Evolutionary conservation across 35 echinoderm and acorn worm genomes (phyloP), one percentile per base, ranked within the genome.

Genomic region (Anneissia japonica): DNA sequence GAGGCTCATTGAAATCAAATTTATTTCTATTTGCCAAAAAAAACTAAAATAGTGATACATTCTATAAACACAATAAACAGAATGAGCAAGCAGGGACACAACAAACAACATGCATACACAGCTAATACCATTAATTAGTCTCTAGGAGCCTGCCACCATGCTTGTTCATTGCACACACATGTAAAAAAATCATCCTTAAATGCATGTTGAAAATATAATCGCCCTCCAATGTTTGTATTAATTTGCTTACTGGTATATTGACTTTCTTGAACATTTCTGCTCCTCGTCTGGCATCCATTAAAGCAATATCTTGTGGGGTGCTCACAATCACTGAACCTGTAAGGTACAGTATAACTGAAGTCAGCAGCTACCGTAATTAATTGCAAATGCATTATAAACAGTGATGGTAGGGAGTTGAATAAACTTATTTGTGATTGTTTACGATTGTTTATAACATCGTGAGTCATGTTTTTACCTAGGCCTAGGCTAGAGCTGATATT

Each of bases 201-300:
- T 28, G 76, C 31, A 32, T 78, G 76, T 17, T 78, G 76, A 14
- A 13, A 14, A 32, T 28, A 78, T 78, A 78, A 12, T n/a, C n/a
- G n/a, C n/a, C n/a, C n/a, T n/a, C n/a, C 76, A 13, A 21, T 32
- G 16, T 26, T 13, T 46, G 39, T 12, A 45, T 16, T 9, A 19
- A 29, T 11, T 74, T 33, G 72, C 91, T 93, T 89, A 99, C 92
- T 33, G 95, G 96, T 37, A 99, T 86, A 33, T 91, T 82, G 74
- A 99, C 92, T 82, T 99, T 99, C 38, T 79, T 89, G 75, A 99
- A 99, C 96, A 94, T 99, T 46, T 99, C 96, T 28, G 96, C 89
- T 38, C 92, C 96, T 84, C 89, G 89, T 31, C 86, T 85, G 32
- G 96, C 96, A 94, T 99, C 96, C 30, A 99, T 80, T 33, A 99